Base-by-base conservation (phyloP, 2,113 vertebrate genomes). In the Psettodes erumei region DNA sequence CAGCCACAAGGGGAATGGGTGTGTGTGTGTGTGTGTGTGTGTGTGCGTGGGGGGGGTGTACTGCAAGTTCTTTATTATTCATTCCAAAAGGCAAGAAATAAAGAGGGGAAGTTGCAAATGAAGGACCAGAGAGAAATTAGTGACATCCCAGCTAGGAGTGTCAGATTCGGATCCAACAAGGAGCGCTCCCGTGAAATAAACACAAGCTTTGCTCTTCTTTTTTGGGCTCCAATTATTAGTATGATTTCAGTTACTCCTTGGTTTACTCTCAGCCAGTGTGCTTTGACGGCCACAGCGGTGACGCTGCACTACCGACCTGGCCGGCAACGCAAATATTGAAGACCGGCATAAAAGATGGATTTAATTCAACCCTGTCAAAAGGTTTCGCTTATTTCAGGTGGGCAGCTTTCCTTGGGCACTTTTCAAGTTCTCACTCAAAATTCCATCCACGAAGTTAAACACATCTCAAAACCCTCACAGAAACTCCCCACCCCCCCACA, bases 321-420 rank as follows among this genome's bases (percentile, higher is more conserved):
- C 9, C 51, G 40, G 3, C 4, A 8, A 28, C 7, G 28, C 11
- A 71, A 51, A 50, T 19, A n/a, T 16, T 16, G 7, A 64, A 32
- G 47, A 48, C 1, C 9, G n/a, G 1, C 1, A 28, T 23, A 4
- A 77, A 25, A 37, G 53, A 47, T 15, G 1, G 10, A 23, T 43
- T 43, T 15, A 15, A 25, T 32, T 78, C 0, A 33, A 65, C 66
- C n/a, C n/a, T 59, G 51, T 86, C 69, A 84, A 70, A 76, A 73
- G 67, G 42, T 84, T 73, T 51, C n/a, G 55, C n/a, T 90, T 83
- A 79, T 91, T 92, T 91, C 7, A 89, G 33, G 30, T 16, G 82
- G 50, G 75, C 58, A 86, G 78, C 85, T 79, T 87, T 90, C 66
- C 75, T 84, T 82, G 78, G 66, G 71, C 45, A 81, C 61, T 64